A percentile compares a stretch with the other conserved stretches of the same genome.
Conservation (phyloP, 2,113 vertebrate species). For the Tor tambroides region DNA sequence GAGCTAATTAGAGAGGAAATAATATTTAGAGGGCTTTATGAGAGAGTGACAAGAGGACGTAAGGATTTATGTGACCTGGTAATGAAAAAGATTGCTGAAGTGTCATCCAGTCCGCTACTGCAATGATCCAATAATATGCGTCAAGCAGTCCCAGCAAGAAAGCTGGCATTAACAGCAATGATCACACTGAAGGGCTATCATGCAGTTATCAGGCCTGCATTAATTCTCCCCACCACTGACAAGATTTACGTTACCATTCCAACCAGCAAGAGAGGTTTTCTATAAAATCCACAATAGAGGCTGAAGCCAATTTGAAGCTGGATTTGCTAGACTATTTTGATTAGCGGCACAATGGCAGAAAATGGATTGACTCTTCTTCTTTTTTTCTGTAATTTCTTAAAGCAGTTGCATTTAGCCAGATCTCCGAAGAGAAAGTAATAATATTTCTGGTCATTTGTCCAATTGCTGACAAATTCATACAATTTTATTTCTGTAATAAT, state of each 20-base stretch:
- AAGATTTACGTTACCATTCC: slow-evolving; percentile 39
- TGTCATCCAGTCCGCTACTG: slow-evolving; percentile 53
- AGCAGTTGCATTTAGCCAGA: neutral
- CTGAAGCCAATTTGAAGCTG: slow-evolving; percentile 15
- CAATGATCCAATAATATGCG: slow-evolving; percentile 58
- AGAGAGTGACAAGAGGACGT: slow-evolving; percentile 53
- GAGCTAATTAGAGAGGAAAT: slow-evolving; percentile 55
- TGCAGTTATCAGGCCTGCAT: slow-evolving; percentile 56
- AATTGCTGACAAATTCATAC: neutral
- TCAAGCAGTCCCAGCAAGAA: slow-evolving; percentile 50
- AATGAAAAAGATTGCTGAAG: slow-evolving; percentile 60
- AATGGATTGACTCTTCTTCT: neutral
- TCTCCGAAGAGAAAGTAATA: neutral
- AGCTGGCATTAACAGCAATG: slow-evolving; percentile 54
- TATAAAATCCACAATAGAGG: slow-evolving; percentile 36
- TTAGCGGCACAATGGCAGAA: neutral
- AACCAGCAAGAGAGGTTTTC: neutral
- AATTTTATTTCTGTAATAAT: neutral
- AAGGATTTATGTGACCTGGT: slow-evolving; percentile 57
- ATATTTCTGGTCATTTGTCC: too few relatives aligned
- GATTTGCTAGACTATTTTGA: slow-evolving; percentile 19
- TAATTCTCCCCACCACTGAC: slow-evolving; percentile 50
- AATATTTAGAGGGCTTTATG: slow-evolving; percentile 54
- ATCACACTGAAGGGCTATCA: slow-evolving; percentile 57
- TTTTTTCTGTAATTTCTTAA: neutral